phyloP scores from a whole-genome alignment of 1,140 invertebrate species.

The Colletes latitarsis region DNA sequence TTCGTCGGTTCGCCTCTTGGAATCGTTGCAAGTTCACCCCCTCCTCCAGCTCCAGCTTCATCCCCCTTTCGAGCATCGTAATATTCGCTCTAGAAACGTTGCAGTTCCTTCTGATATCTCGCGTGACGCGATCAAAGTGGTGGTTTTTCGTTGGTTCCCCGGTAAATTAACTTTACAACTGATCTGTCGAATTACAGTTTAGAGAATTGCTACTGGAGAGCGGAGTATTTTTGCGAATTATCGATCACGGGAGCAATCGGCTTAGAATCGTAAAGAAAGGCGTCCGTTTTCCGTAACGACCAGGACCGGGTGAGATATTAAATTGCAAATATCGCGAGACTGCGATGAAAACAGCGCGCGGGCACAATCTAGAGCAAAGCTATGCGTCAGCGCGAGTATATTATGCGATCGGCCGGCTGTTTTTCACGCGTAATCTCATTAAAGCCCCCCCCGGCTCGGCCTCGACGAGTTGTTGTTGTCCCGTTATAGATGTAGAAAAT shows the following conservation, averaged over 20 bases:
- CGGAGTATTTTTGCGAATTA: not conserved
- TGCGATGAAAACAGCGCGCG: not conserved
- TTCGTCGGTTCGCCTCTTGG: not conserved
- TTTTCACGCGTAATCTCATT: slow-evolving; percentile 61
- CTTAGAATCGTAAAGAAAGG: not conserved
- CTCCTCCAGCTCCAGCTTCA: too few species aligned
- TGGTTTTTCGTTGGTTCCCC: too few species aligned
- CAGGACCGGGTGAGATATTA: slow-evolving; percentile 45
- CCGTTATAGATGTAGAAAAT: slow-evolving; percentile 54
- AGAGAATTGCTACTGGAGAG: too few species aligned
- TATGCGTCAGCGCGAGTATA: slow-evolving; percentile 13
- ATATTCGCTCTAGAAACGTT: too few species aligned
- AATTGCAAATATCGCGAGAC: slow-evolving; percentile 39
- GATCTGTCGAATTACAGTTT: too few species aligned
- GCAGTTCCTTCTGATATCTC: too few species aligned
- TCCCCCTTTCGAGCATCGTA: too few species aligned
- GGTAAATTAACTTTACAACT: too few species aligned
- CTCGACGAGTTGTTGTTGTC: slow-evolving; percentile 28
- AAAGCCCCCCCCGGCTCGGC: slow-evolving; percentile 30
- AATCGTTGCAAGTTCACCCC: too few species aligned
- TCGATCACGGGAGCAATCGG: not conserved
- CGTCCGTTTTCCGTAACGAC: not conserved
- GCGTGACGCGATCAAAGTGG: too few species aligned
- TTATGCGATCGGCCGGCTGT: slow-evolving; percentile 50
- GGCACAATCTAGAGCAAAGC: slow-evolving; percentile 14